A percentile compares a stretch with the other conserved stretches of the same genome.
Evolutionary conservation across 2,113 vertebrate genomes (phyloP).

Genomic region (Cebus imitator): DNA sequence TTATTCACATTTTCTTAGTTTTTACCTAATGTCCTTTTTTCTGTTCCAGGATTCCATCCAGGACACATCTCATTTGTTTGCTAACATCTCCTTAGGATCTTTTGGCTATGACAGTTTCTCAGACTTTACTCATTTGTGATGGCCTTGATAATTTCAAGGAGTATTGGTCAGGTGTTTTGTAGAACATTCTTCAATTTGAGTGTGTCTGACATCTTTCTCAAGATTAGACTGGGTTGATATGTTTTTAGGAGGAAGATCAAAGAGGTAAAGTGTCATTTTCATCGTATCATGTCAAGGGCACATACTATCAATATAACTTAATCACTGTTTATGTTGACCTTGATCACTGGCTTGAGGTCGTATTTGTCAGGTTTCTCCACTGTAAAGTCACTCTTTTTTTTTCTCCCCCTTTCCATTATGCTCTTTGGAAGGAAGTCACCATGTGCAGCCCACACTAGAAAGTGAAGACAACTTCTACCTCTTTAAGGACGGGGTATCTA

Average conservation of each 20-base stretch:
- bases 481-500: neutral
- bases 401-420: neutral
- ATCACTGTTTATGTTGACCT: fast-evolving
- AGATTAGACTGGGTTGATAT: neutral
- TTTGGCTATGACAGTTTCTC: neutral
- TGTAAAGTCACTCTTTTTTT: neutral
- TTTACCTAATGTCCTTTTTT: neutral
- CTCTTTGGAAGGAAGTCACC: neutral
- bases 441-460: neutral
- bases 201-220: neutral
- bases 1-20: neutral
- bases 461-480: neutral
- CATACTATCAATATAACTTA: fast-evolving
- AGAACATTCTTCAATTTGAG: neutral
- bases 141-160: neutral
- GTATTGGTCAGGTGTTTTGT: neutral
- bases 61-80: neutral
- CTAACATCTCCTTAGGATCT: neutral
- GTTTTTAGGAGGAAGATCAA: neutral
- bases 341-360: neutral
- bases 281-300: neutral
- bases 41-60: neutral
- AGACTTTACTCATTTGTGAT: neutral
- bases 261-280: neutral
- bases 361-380: neutral